phyloP scores from a whole-genome alignment of 1,140 invertebrate species.

The Drosophila arizonae region DNA sequence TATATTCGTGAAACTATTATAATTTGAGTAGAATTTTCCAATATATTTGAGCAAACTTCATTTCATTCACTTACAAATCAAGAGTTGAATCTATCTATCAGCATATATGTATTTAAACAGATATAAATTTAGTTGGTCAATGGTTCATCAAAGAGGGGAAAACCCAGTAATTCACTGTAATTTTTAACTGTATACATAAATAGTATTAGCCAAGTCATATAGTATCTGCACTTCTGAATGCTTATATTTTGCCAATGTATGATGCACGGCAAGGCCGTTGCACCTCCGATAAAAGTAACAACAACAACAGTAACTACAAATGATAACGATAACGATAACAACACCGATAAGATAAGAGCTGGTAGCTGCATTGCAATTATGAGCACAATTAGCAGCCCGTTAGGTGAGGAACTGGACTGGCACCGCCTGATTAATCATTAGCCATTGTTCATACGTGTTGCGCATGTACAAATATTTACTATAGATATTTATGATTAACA shows the following conservation, averaged over 20 bases:
- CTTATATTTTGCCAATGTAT: background rate
- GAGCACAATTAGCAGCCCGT: constrained; percentile 30
- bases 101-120: too few species aligned
- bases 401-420: background rate
- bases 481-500: constrained; percentile 9
- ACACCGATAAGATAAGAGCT: constrained; percentile 43
- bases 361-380: constrained; percentile 52
- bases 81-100: too few species aligned
- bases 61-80: too few species aligned
- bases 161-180: too few species aligned
- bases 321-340: background rate
- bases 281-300: background rate
- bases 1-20: too few species aligned
- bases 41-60: too few species aligned
- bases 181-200: too few species aligned
- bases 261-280: constrained; percentile 19
- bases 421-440: constrained; percentile 35
- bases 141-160: too few species aligned
- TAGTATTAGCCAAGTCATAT: too few species aligned
- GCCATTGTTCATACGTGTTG: constrained; percentile 28
- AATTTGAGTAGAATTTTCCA: too few species aligned
- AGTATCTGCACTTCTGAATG: too few species aligned
- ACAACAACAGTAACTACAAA: background rate
- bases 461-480: background rate
- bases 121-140: too few species aligned